Base-by-base conservation (phyloP, 2,113 vertebrate species). In the Dromaius novaehollandiae region DNA sequence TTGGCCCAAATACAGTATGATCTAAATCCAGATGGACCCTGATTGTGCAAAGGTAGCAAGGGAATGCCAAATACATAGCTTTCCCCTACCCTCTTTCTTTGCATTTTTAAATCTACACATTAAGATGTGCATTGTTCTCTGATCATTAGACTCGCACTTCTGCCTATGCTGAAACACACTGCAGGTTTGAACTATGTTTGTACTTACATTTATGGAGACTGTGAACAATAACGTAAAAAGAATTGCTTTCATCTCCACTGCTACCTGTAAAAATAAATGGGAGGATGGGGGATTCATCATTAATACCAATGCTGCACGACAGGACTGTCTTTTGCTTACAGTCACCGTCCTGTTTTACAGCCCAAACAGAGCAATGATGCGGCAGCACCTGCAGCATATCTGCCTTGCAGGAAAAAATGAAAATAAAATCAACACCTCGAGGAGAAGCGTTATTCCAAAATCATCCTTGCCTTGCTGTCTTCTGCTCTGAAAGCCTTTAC, bases 191-290 rank as follows among this genome's bases (percentile, higher is more conserved):
- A 65, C 34, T 24, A 1, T 3, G 3, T 86, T 86, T 80, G 61
- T 95, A 95, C 96, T 97, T 51, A 97, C 96, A 32, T 79, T 94
- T 38, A 60, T 38, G 88, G 76, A 51, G 58, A 24, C 76, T 66
- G 81, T 17, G 82, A 82, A 21, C 69, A 77, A 38, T 13, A 63
- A 20, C 15, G 2, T 32, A 68, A 89, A 56, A 1, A 16, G 73
- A 78, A 84, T 4, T 42, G 30, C 13, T 82, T 77, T 60, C 84
- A 64, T 80, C 87, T 74, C 90, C 93, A 78, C 19, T 83, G 88
- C 42, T 77, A 81, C 93, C 95, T 97, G 95, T 30, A 68, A 88
- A 91, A 96, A 96, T 7, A 91, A 96, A 94, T 7, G 28, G 30
- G 92, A 82, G 79, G 60, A 81, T 64, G 40, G 90, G 84, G 82